These are phyloP conservation scores for Augochlorella aurata DNA, from an alignment of 2,888 invertebrate species.

Conservation along the genomic window DNA sequence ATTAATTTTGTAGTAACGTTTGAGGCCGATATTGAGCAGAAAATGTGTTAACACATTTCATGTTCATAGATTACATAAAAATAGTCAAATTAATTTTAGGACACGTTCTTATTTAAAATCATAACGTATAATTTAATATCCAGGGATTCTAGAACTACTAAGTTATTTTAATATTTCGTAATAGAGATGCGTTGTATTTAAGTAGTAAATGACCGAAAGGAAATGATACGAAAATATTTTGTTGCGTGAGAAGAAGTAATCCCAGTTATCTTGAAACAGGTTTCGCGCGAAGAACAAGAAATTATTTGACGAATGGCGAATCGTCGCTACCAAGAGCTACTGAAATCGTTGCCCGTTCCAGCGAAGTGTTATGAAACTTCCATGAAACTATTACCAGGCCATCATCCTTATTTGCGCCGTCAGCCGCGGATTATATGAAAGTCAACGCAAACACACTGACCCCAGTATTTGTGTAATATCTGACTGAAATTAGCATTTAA, in stretches of 20 bases:
- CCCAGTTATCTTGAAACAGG: neutral
- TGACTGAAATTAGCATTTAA: constrained; percentile 72
- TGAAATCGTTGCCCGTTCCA: neutral
- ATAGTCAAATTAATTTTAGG: too few relatives aligned
- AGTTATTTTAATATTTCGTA: too few relatives aligned
- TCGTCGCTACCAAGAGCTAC: neutral
- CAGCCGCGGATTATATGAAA: constrained; percentile 29
- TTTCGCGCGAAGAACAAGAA: neutral
- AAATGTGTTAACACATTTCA: too few relatives aligned
- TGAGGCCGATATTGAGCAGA: too few relatives aligned
- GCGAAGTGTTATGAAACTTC: constrained; percentile 9
- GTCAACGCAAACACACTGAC: constrained; percentile 17
- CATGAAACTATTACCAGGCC: too few relatives aligned
- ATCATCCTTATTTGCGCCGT: constrained; percentile 30
- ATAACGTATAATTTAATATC: too few relatives aligned
- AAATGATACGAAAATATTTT: neutral
- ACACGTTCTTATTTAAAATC: too few relatives aligned
- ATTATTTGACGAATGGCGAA: neutral
- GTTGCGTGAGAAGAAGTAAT: neutral
- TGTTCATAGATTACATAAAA: too few relatives aligned
- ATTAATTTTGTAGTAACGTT: too few relatives aligned
- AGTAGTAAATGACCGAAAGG: neutral
- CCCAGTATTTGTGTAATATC: constrained; percentile 56
- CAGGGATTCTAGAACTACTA: too few relatives aligned
- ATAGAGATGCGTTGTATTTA: too few relatives aligned